A percentile compares a stretch with the other conserved stretches of the same genome.
These are phyloP conservation scores for Formica exsecta DNA, from an alignment of 1,140 invertebrate genomes.

Conservation along the genomic window DNA sequence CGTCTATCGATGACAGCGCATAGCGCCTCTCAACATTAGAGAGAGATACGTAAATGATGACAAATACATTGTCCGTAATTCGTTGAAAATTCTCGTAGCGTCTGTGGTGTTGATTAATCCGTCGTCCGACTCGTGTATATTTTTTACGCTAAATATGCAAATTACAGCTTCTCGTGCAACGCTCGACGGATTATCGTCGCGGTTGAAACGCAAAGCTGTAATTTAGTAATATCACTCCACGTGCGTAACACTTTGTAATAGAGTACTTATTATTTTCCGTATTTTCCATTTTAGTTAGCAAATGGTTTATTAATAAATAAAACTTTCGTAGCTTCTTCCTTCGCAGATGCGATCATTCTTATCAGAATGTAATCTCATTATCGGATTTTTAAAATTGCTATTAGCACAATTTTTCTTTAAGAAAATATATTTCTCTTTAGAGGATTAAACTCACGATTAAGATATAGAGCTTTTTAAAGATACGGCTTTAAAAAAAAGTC, in stretches of 20 bases:
- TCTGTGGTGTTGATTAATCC: constrained; percentile 37
- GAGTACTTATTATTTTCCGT: neutral
- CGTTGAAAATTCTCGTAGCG: constrained; percentile 22
- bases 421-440: neutral
- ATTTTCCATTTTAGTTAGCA: neutral
- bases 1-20: constrained; percentile 63
- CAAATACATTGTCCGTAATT: constrained; percentile 46
- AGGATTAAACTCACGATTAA: constrained; percentile 5
- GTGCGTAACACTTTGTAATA: neutral
- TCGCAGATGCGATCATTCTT: neutral
- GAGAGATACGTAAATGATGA: constrained; percentile 25
- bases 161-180: constrained; percentile 16
- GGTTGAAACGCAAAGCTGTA: constrained; percentile 30
- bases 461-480: constrained; percentile 35
- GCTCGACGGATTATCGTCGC: constrained; percentile 11
- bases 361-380: neutral
- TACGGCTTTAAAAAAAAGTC: constrained; percentile 25
- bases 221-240: constrained; percentile 18
- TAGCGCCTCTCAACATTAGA: constrained; percentile 54
- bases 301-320: neutral
- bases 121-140: neutral
- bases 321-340: neutral
- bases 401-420: neutral
- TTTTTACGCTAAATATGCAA: constrained; percentile 40
- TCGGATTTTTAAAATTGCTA: neutral